phyloP scores from a whole-genome alignment of 2,113 vertebrate species.

The Cinclus cinclus region DNA sequence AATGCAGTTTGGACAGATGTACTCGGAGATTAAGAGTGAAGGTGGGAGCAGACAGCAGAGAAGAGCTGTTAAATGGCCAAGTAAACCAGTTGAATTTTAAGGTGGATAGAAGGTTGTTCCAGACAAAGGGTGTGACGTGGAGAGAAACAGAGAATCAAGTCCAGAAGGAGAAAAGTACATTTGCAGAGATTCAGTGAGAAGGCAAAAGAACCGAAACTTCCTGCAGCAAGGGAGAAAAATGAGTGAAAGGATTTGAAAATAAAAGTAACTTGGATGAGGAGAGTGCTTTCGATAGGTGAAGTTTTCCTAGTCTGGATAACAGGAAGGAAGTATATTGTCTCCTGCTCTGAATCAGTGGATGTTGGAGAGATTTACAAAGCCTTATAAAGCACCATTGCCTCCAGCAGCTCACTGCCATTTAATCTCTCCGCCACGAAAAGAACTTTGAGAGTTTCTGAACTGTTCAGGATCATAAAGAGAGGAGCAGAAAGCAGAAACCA shows the following conservation, averaged over 20 bases:
- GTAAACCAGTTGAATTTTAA: constrained; percentile 37
- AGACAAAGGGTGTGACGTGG: not conserved
- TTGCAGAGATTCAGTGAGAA: not conserved
- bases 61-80: constrained; percentile 31
- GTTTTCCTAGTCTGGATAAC: not conserved
- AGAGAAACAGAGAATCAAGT: not conserved
- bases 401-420: not conserved
- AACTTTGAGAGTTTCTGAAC: not conserved
- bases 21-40: constrained; percentile 27
- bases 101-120: not conserved
- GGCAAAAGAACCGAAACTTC: not conserved
- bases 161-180: not conserved
- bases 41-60: constrained; percentile 10
- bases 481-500: not conserved
- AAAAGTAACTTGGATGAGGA: not conserved
- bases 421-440: not conserved
- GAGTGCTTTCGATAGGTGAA: not conserved
- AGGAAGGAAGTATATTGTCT: not conserved
- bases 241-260: not conserved
- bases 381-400: not conserved
- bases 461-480: not conserved
- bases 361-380: not conserved
- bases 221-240: not conserved
- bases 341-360: not conserved
- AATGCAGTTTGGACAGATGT: constrained; percentile 32